Evolutionary conservation across 2,797 vertebrate species (phyloP).

Genomic region (Neosilurus hyrtlii): DNA sequence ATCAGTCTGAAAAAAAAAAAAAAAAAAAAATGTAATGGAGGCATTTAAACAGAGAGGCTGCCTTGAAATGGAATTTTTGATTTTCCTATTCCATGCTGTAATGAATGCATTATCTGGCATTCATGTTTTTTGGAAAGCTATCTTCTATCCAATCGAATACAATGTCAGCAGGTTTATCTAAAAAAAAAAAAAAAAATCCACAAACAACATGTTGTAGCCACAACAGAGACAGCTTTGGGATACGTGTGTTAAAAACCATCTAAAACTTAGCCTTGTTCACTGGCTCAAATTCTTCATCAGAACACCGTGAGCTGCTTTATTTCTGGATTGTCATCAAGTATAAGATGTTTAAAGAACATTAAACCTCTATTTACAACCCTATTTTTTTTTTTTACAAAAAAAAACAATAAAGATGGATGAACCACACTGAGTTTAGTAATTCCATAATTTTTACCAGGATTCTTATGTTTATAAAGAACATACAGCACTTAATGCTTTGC

Average conservation of each 20-base stretch:
- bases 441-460: too few relatives aligned
- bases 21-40: too few relatives aligned
- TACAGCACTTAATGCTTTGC: background rate
- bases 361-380: background rate
- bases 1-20: background rate
- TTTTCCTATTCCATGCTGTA: background rate
- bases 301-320: background rate
- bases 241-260: background rate
- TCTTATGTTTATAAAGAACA: background rate
- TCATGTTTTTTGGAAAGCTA: background rate
- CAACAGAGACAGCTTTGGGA: background rate
- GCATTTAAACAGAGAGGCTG: background rate
- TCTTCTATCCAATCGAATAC: background rate
- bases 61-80: background rate
- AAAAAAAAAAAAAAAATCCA: background rate
- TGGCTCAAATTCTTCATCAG: background rate
- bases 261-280: background rate
- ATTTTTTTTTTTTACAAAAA: too few relatives aligned
- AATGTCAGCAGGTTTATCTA: background rate
- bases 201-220: slow-evolving; percentile 13
- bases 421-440: too few relatives aligned
- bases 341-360: too few relatives aligned
- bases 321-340: background rate
- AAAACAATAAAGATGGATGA: too few relatives aligned
- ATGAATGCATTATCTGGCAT: background rate